Percentiles rank a stretch among this genome's conserved stretches.
Conservation (phyloP, 2,797 vertebrate species). For the Emys orbicularis region DNA sequence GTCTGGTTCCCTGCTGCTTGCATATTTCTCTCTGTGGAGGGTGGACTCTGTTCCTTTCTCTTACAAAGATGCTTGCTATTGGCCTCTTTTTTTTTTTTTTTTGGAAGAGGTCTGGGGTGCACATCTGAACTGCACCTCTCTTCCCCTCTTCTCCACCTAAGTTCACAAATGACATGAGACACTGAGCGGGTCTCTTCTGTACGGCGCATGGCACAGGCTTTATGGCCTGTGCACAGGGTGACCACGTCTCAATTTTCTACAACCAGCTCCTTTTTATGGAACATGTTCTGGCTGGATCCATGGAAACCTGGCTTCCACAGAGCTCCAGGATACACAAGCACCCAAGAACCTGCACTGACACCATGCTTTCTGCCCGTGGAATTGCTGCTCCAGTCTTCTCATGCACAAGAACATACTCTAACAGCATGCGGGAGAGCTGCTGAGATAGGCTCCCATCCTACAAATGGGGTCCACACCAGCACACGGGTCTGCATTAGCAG, state of each 20-base stretch:
- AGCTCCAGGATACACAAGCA: background rate
- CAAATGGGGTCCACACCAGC: background rate
- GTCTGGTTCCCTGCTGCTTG: constrained; percentile 1
- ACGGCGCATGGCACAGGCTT: background rate
- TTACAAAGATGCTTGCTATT: constrained; percentile 6
- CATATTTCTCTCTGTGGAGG: accelerated
- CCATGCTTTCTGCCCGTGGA: background rate
- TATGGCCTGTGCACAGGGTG: background rate
- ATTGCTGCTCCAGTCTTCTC: background rate
- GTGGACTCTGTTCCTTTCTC: background rate
- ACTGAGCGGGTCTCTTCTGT: background rate
- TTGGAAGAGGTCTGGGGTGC: background rate
- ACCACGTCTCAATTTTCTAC: background rate
- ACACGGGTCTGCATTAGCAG: background rate
- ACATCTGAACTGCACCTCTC: background rate
- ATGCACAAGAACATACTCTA: background rate
- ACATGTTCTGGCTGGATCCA: background rate
- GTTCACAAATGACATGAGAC: background rate
- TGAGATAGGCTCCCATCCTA: background rate
- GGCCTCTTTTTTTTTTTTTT: background rate
- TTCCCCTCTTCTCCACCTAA: constrained; percentile 35
- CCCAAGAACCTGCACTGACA: background rate
- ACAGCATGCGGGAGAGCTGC: background rate
- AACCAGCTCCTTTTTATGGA: background rate
- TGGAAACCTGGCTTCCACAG: background rate